Conservation (phyloP, 2,113 vertebrate species). For the Megaptera novaeangliae region DNA sequence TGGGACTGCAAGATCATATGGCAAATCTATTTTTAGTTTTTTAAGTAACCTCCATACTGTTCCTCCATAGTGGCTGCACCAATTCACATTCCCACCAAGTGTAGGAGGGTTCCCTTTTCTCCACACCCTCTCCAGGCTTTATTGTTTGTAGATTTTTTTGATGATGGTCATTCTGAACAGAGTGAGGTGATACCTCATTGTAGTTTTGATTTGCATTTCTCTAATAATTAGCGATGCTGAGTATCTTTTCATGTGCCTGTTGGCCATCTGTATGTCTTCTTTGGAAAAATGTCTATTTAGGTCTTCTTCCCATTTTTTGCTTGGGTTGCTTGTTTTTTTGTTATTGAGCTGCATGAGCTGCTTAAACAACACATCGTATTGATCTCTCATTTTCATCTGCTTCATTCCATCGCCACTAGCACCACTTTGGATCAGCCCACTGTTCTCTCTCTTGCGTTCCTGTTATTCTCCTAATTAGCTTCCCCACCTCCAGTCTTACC, state of each 20-base stretch:
- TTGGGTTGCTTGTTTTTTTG: not conserved
- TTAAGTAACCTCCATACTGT: not conserved
- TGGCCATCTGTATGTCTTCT: not conserved
- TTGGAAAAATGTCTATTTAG: not conserved
- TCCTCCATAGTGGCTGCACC: not conserved
- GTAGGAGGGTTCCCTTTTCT: not conserved
- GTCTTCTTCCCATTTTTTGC: not conserved
- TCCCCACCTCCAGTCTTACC: not conserved
- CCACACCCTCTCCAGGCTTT: not conserved
- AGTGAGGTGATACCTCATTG: not conserved
- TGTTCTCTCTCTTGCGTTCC: not conserved
- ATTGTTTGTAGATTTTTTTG: not conserved
- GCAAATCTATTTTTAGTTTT: not conserved
- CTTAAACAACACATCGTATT: not conserved
- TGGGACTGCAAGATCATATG: not conserved
- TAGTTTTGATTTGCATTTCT: not conserved
- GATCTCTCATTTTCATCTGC: not conserved
- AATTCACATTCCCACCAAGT: not conserved
- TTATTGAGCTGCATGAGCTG: not conserved
- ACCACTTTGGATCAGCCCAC: not conserved
- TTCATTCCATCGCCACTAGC: not conserved
- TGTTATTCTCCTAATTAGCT: not conserved
- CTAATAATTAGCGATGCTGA: not conserved
- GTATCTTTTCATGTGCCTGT: not conserved
- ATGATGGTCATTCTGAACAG: not conserved